Evolutionary conservation across 2,888 invertebrate genomes (phyloP).

Genomic region (Eudemis profundana): DNA sequence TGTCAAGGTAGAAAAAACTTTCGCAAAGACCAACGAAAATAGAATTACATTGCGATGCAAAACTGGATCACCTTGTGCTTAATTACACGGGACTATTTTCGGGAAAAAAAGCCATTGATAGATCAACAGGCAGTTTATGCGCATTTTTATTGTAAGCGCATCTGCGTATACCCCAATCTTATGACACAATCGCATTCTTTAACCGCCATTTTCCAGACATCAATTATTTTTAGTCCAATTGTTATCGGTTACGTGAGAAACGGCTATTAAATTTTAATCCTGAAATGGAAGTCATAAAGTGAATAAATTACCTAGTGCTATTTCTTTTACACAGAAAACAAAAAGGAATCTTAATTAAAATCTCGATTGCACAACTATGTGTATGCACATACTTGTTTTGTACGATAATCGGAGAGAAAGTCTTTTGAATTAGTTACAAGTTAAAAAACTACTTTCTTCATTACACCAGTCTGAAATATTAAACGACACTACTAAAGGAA

Average conservation of each 20-base stretch:
- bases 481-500: constrained; percentile 5
- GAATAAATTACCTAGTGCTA: constrained; percentile 53
- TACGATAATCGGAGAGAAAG: constrained; percentile 30
- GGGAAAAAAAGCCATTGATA: constrained; percentile 52
- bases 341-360: constrained; percentile 58
- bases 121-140: constrained; percentile 64
- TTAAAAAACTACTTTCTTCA: not conserved
- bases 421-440: constrained; percentile 2
- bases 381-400: constrained; percentile 1
- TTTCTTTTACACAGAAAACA: constrained; percentile 53
- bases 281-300: constrained; percentile 49
- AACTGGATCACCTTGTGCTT: constrained; percentile 67
- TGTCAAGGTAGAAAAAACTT: constrained; percentile 60
- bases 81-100: constrained; percentile 59
- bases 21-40: constrained; percentile 61
- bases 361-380: constrained; percentile 47
- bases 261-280: constrained; percentile 53
- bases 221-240: constrained; percentile 65
- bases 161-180: constrained; percentile 59
- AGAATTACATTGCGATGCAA: constrained; percentile 49
- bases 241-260: constrained; percentile 61
- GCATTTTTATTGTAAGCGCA: constrained; percentile 58
- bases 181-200: constrained; percentile 61
- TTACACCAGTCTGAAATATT: not conserved
- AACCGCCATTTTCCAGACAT: constrained; percentile 60